phyloP scores from a whole-genome alignment of 2,888 invertebrate genomes.

The Ceratothoa steindachneri region DNA sequence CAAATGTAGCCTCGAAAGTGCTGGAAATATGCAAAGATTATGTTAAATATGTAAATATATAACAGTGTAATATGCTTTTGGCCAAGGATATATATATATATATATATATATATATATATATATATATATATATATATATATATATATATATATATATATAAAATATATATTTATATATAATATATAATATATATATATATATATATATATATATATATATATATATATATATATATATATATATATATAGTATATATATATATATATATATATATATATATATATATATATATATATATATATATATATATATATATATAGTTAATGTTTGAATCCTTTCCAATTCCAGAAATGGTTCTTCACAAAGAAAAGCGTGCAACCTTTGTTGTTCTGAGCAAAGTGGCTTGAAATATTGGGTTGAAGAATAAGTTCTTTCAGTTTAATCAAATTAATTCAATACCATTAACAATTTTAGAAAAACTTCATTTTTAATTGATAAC shows the following conservation, averaged over 20 bases:
- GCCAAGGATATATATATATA: background rate
- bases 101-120: background rate
- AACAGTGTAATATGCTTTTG: background rate
- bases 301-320: background rate
- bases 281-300: background rate
- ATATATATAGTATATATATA: background rate
- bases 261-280: background rate
- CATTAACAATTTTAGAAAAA: too few species aligned
- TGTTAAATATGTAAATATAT: background rate
- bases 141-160: background rate
- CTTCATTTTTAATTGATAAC: too few species aligned
- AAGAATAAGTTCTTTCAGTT: too few species aligned
- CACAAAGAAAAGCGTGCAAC: too few species aligned
- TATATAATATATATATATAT: background rate
- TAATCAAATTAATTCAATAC: too few species aligned
- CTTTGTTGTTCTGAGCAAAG: too few species aligned
- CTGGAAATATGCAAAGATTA: too few species aligned
- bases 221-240: background rate
- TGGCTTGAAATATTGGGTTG: too few species aligned
- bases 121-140: background rate
- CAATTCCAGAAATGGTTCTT: too few species aligned
- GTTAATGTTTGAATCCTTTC: too few species aligned
- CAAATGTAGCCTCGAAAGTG: too few species aligned
- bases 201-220: background rate
- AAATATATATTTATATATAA: background rate